These are phyloP conservation scores for Burhinus bistriatus DNA, from an alignment of 2,113 vertebrate species.

Conservation along the genomic window DNA sequence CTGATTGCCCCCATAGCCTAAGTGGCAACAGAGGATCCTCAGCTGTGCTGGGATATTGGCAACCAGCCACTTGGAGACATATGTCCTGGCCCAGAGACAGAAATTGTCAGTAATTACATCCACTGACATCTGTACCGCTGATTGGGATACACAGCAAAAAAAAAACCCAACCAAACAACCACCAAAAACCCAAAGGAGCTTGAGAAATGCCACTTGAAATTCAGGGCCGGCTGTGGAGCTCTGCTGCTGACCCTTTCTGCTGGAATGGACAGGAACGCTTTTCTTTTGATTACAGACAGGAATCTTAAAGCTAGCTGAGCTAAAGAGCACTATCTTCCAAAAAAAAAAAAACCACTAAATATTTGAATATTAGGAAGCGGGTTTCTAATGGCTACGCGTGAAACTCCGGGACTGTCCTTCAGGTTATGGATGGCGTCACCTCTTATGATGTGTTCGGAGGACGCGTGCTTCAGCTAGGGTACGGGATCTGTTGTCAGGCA, in stretches of 20 bases:
- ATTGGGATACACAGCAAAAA: background rate
- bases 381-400: background rate
- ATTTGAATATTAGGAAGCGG: background rate
- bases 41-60: background rate
- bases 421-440: background rate
- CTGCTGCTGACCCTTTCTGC: background rate
- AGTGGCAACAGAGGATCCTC: background rate
- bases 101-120: background rate
- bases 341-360: background rate
- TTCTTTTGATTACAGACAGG: background rate
- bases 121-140: background rate
- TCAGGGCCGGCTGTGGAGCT: background rate
- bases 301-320: background rate
- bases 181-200: background rate
- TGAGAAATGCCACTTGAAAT: background rate
- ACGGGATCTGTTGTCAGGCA: background rate
- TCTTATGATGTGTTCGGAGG: background rate
- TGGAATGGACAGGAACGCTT: background rate
- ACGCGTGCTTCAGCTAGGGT: background rate
- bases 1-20: background rate
- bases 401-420: background rate
- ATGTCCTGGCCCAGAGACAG: background rate
- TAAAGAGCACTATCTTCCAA: background rate
- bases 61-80: background rate
- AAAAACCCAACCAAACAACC: too few species aligned